Evolutionary conservation across 2,113 vertebrate genomes (phyloP).

Genomic region (Tringa solitaria): DNA sequence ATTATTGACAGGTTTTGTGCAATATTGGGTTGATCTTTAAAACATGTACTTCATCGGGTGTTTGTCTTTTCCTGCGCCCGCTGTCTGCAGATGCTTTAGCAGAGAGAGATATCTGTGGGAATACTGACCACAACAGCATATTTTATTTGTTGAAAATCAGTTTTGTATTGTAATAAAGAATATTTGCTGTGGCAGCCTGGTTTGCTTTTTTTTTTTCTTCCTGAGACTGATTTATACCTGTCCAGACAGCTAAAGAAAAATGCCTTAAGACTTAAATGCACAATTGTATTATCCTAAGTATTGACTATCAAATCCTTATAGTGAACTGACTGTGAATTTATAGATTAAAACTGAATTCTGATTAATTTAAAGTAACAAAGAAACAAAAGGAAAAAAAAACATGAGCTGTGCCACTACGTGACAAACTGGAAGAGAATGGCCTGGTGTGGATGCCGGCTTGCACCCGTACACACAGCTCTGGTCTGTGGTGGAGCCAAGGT

Average conservation of each 20-base stretch:
- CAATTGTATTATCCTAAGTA: background rate
- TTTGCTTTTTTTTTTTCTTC: background rate
- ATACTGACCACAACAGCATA: conserved; percentile 41
- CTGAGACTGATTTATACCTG: conserved; percentile 35
- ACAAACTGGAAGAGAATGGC: background rate
- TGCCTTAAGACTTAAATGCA: background rate
- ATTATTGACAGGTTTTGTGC: background rate
- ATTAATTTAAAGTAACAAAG: background rate
- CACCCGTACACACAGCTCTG: background rate
- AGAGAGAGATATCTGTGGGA: background rate
- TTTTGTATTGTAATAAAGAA: conserved; percentile 50
- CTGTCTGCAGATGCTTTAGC: conserved; percentile 34
- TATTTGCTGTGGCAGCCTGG: conserved; percentile 29
- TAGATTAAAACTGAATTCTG: conserved; percentile 11
- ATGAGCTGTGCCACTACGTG: accelerated
- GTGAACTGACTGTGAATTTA: conserved; percentile 12
- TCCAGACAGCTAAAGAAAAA: conserved; percentile 33
- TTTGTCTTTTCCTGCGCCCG: background rate
- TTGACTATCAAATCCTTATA: background rate
- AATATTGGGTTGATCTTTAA: background rate
- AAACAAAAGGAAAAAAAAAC: background rate
- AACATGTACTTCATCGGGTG: background rate
- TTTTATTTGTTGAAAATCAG: conserved; percentile 52
- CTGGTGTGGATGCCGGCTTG: accelerated
- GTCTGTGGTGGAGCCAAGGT: background rate